Percentiles rank a stretch among this genome's conserved stretches.
Conservation (phyloP, 2,888 invertebrate genomes). For the Papilio demoleus region DNA sequence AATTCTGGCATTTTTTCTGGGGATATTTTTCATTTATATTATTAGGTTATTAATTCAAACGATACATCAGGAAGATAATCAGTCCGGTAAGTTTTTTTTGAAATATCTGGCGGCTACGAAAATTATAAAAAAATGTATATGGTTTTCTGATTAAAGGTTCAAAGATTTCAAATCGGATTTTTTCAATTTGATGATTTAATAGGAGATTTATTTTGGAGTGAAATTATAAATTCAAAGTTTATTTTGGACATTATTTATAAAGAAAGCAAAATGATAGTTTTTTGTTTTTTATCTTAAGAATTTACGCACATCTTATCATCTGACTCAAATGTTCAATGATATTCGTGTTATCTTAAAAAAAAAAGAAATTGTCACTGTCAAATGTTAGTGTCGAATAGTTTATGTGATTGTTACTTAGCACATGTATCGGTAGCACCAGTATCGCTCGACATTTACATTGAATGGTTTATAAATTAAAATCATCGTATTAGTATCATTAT, state of each 20-base stretch:
- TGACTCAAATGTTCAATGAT: not conserved
- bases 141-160: not conserved
- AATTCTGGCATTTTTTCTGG: slow-evolving; percentile 61
- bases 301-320: too few species aligned
- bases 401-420: slow-evolving; percentile 43
- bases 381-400: not conserved
- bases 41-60: slow-evolving; percentile 52
- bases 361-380: not conserved
- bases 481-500: slow-evolving; percentile 28
- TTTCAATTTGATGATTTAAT: not conserved
- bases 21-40: slow-evolving; percentile 60
- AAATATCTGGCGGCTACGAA: not conserved
- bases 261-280: too few species aligned
- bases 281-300: too few species aligned
- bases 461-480: slow-evolving; percentile 50
- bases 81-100: slow-evolving; percentile 25
- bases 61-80: not conserved
- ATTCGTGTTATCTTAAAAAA: not conserved
- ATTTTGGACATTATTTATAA: not conserved
- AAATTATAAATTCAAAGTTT: not conserved
- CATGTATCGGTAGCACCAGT: slow-evolving; percentile 45
- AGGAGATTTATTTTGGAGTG: not conserved
- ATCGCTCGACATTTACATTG: slow-evolving; percentile 49
- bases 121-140: not conserved
- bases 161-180: not conserved